These are phyloP conservation scores for Trochalopteron elliotii DNA, from an alignment of 2,113 vertebrate species.

Conservation along the genomic window DNA sequence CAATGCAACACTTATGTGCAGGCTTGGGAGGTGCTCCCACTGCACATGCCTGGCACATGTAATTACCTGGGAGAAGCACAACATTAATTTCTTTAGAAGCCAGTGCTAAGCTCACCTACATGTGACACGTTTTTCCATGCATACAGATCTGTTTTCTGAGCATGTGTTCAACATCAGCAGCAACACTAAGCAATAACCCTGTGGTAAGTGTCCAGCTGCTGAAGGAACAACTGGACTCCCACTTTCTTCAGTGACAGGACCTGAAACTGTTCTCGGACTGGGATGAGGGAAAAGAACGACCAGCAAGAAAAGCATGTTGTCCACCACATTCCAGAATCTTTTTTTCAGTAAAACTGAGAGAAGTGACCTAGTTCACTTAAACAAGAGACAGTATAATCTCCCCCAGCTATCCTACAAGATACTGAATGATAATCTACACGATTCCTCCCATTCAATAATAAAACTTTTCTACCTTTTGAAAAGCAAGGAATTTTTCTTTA, in stretches of 20 bases:
- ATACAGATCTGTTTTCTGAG: neutral
- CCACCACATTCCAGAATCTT: neutral
- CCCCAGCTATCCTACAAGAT: neutral
- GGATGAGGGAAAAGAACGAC: neutral
- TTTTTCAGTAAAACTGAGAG: neutral
- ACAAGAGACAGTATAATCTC: neutral
- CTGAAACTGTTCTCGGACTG: neutral
- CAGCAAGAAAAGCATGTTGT: neutral
- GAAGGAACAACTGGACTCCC: neutral
- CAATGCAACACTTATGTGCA: neutral
- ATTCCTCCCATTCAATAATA: neutral
- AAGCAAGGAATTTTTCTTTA: neutral
- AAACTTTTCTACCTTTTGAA: neutral
- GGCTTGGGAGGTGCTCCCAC: neutral
- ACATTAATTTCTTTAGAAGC: neutral
- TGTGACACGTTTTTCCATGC: neutral
- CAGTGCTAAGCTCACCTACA: neutral
- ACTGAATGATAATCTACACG: neutral
- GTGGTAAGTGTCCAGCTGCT: neutral
- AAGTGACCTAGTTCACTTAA: neutral
- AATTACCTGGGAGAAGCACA: neutral
- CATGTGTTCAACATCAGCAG: neutral
- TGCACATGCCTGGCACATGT: fast-evolving
- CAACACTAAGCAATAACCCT: neutral
- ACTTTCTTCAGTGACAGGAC: neutral